Evolutionary conservation across 2,113 vertebrate species (phyloP), one percentile per base, ranked within the genome.

Genomic region (Syngnathus floridae): DNA sequence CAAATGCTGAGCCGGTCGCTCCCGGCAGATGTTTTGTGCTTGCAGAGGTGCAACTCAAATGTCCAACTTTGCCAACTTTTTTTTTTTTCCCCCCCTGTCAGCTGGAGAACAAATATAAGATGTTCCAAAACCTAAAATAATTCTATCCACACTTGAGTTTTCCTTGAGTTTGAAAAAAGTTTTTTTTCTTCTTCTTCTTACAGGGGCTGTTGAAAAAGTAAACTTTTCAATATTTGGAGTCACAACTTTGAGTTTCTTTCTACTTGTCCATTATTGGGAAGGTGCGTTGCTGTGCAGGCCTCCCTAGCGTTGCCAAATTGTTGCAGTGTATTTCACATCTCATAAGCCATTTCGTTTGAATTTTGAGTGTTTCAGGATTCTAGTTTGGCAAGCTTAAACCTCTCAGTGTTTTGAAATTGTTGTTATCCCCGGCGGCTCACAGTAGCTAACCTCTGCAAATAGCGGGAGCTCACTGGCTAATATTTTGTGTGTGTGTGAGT

Each of bases 1-100:
- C 68, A 38, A 77, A 64, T 48, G 64, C 64, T 73, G 61, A 70
- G 64, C 67, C 77, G 74, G 40, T 67, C 48, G 1, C 71, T 9
- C 63, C 70, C 69, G 64, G 66, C 61, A 62, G 66, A 62, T 66
- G 68, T 49, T 46, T 69, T 56, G 51, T 22, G 59, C 59, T 40
- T 72, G 62, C 55, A 57, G 54, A 56, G 59, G 55, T 38, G 55
- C 49, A 54, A 59, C 55, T 13, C 46, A 21, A 38, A 58, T 73
- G 78, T 60, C 43, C 56, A 64, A 48, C 52, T 61, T 66, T 48
- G n/a, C 38, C 52, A 55, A 61, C 61, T 67, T 71, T 67, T 56
- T 55, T 56, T 55, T 35, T 55, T 52, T 48, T 21, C 9, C 21
- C 21, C 57, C 31, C 22, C 43, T 49, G 58, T 63, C 52, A 60